These are phyloP conservation scores for Mionectes macconnelli DNA, from an alignment of 2,113 vertebrate species.

Conservation along the genomic window DNA sequence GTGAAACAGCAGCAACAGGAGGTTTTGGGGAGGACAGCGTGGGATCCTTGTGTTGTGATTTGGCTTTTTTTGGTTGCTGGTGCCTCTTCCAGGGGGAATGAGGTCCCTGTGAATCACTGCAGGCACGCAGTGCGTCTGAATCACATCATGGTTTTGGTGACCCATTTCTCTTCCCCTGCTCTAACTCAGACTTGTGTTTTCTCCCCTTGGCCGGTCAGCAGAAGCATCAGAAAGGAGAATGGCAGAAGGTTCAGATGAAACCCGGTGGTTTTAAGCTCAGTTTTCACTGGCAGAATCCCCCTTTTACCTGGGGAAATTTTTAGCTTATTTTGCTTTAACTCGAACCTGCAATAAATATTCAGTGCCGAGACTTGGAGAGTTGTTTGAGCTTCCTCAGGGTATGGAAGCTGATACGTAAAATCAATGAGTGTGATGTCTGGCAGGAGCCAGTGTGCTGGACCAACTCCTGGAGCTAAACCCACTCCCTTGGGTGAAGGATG, in stretches of 20 bases:
- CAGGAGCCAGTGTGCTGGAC: not conserved
- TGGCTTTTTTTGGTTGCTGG: not conserved
- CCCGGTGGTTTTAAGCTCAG: fast-evolving
- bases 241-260: not conserved
- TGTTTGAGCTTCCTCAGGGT: not conserved
- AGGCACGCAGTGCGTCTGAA: not conserved
- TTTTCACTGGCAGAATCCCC: not conserved
- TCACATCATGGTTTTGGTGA: not conserved
- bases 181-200: not conserved
- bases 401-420: fast-evolving
- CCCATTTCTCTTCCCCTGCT: not conserved
- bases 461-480: not conserved
- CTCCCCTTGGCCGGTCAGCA: not conserved
- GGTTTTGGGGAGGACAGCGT: not conserved
- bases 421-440: fast-evolving
- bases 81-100: not conserved
- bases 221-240: not conserved
- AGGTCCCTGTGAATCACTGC: not conserved
- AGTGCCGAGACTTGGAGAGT: fast-evolving
- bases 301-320: not conserved
- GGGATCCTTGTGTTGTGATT: not conserved
- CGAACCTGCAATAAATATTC: fast-evolving
- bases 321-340: not conserved
- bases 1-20: not conserved
- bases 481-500: not conserved